phyloP scores from a whole-genome alignment of 2,797 vertebrate species.

The Craterocephalus amniculus region DNA sequence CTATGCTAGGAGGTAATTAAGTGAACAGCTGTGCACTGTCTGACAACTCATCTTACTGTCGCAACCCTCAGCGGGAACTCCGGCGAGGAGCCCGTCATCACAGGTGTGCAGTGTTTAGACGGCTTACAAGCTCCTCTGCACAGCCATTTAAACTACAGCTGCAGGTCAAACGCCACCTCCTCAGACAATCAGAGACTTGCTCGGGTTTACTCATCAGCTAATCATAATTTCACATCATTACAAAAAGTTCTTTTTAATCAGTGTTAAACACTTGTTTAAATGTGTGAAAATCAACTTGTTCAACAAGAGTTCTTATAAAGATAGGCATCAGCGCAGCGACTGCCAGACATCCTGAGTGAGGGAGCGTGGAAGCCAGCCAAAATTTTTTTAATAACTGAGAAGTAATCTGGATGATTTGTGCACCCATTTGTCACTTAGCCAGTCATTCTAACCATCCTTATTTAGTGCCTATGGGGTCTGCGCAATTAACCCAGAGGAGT shows the following conservation, averaged over 20 bases:
- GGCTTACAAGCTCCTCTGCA: slow-evolving; percentile 60
- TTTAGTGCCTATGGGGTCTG: slow-evolving; percentile 76
- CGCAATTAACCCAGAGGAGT: slow-evolving; percentile 79
- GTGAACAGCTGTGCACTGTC: slow-evolving; percentile 83
- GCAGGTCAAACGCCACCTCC: slow-evolving; percentile 73
- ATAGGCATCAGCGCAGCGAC: slow-evolving; percentile 46
- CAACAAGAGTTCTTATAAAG: slow-evolving; percentile 49
- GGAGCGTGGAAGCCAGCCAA: slow-evolving; percentile 64
- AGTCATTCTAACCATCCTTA: slow-evolving; percentile 77
- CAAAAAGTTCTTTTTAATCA: slow-evolving; percentile 68
- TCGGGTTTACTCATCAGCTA: slow-evolving; percentile 43
- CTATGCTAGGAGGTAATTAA: slow-evolving; percentile 79
- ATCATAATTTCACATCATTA: slow-evolving; percentile 42
- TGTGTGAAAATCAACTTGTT: slow-evolving; percentile 43
- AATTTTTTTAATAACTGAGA: slow-evolving; percentile 67
- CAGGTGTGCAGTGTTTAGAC: slow-evolving; percentile 74
- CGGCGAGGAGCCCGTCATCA: slow-evolving; percentile 50
- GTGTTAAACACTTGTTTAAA: slow-evolving; percentile 56
- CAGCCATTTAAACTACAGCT: slow-evolving; percentile 70
- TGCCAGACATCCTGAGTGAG: slow-evolving; percentile 49
- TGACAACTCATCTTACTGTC: slow-evolving; percentile 70
- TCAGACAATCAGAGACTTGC: slow-evolving; percentile 72
- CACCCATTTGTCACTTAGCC: slow-evolving; percentile 76
- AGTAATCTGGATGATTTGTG: slow-evolving; percentile 78
- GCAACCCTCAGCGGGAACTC: slow-evolving; percentile 49